phyloP scores from a whole-genome alignment of 2,888 invertebrate species.

The Notocelia uddmanniana region DNA sequence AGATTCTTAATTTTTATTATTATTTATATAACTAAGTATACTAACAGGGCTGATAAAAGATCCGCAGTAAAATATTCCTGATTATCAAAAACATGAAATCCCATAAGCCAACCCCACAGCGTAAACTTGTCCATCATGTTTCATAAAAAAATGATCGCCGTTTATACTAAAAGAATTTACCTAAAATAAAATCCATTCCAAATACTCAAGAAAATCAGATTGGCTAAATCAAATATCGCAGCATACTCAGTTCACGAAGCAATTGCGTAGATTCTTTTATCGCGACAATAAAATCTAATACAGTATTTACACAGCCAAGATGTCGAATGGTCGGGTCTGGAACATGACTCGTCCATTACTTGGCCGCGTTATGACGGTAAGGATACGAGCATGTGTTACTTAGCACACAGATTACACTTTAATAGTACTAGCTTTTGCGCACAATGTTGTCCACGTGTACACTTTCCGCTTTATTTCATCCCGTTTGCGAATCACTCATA shows the following conservation, averaged over 20 bases:
- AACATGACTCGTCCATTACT: constrained; percentile 43
- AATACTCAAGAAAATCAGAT: constrained; percentile 5
- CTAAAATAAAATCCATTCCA: not conserved
- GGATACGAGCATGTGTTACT: constrained; percentile 3
- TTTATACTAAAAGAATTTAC: not conserved
- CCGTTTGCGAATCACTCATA: too few relatives aligned
- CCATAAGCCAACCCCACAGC: too few relatives aligned
- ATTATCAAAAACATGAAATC: too few relatives aligned
- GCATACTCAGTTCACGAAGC: constrained; percentile 3
- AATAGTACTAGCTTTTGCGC: not conserved
- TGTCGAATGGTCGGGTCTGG: not conserved
- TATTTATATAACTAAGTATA: too few relatives aligned
- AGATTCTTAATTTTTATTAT: too few relatives aligned
- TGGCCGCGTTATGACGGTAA: constrained; percentile 17
- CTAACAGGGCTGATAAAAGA: too few relatives aligned
- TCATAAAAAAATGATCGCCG: too few relatives aligned
- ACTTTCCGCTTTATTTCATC: too few relatives aligned
- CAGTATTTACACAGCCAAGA: constrained; percentile 14
- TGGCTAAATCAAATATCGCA: constrained; percentile 20
- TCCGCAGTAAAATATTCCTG: too few relatives aligned
- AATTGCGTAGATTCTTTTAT: constrained; percentile 20
- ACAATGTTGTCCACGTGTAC: too few relatives aligned
- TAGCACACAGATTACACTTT: not conserved
- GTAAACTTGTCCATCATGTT: too few relatives aligned
- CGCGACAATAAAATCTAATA: constrained; percentile 41